Evolutionary conservation across 2,113 vertebrate species (phyloP).

Genomic region (Chroicocephalus ridibundus): DNA sequence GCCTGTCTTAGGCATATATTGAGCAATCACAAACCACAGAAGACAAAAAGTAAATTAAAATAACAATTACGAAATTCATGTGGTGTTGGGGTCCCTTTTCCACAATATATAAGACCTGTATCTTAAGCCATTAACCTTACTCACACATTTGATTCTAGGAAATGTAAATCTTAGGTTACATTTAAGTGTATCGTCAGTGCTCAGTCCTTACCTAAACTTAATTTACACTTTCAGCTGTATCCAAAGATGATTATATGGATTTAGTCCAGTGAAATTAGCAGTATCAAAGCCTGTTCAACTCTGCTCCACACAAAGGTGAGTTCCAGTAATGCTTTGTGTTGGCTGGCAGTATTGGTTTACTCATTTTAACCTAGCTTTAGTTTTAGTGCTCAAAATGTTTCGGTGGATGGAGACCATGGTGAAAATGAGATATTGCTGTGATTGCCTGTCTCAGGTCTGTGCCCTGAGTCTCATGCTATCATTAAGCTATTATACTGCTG

Average conservation of each 20-base stretch:
- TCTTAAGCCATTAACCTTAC: not conserved
- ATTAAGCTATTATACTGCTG: slow-evolving; percentile 5
- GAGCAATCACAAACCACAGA: not conserved
- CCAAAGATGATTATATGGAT: not conserved
- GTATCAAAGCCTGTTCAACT: not conserved
- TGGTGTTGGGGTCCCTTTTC: not conserved
- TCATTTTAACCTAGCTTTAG: not conserved
- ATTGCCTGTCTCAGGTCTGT: not conserved
- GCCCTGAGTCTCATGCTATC: not conserved
- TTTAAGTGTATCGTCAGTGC: not conserved
- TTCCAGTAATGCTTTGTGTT: not conserved
- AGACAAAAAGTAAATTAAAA: not conserved
- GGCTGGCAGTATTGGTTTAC: not conserved
- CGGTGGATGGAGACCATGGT: not conserved
- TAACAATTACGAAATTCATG: not conserved
- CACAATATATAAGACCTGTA: not conserved
- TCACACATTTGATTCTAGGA: not conserved
- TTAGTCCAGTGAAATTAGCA: not conserved
- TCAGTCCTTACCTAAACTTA: not conserved
- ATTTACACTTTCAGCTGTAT: not conserved
- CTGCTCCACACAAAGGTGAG: not conserved
- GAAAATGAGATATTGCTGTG: slow-evolving; percentile 32
- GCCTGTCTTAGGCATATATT: not conserved
- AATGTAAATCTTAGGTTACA: not conserved
- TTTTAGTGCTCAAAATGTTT: not conserved